These are phyloP conservation scores for Brachyhypopomus occidentalis DNA, from an alignment of 2,113 vertebrate species.

Conservation along the genomic window DNA sequence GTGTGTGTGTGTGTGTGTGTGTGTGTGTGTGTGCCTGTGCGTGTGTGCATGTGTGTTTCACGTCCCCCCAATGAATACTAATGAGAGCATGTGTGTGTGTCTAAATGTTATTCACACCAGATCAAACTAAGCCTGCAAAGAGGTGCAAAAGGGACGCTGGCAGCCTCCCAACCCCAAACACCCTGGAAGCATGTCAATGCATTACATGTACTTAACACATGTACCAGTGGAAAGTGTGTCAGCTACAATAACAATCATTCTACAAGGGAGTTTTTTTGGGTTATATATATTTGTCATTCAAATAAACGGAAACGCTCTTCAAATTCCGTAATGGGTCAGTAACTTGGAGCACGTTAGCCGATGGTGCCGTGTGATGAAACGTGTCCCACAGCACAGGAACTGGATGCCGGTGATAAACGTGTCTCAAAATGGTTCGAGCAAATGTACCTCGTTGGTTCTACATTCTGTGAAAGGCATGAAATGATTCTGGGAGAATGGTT, in stretches of 20 bases:
- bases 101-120: slow-evolving; percentile 79
- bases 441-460: no score
- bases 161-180: slow-evolving; percentile 75
- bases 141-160: slow-evolving; percentile 77
- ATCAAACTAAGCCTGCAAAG: slow-evolving; percentile 78
- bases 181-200: slow-evolving; percentile 77
- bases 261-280: slow-evolving; percentile 49
- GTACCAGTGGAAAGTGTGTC: slow-evolving; percentile 66
- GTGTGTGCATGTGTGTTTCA: slow-evolving; percentile 46
- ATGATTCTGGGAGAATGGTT: no score
- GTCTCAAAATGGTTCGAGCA: not conserved
- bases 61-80: slow-evolving; percentile 53
- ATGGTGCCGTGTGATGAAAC: not conserved
- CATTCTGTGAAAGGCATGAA: no score
- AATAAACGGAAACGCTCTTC: slow-evolving; percentile 44
- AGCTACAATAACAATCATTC: slow-evolving; percentile 49
- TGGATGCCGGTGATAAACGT: not conserved
- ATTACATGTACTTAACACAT: slow-evolving; percentile 70
- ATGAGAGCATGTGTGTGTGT: slow-evolving; percentile 63
- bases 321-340: slow-evolving; percentile 21
- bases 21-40: not conserved
- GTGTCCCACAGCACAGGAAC: not conserved
- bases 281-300: slow-evolving; percentile 44
- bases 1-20: slow-evolving; percentile 49
- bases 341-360: not conserved